phyloP scores from a whole-genome alignment of 2,797 vertebrate species.

The Taeniopygia guttata region DNA sequence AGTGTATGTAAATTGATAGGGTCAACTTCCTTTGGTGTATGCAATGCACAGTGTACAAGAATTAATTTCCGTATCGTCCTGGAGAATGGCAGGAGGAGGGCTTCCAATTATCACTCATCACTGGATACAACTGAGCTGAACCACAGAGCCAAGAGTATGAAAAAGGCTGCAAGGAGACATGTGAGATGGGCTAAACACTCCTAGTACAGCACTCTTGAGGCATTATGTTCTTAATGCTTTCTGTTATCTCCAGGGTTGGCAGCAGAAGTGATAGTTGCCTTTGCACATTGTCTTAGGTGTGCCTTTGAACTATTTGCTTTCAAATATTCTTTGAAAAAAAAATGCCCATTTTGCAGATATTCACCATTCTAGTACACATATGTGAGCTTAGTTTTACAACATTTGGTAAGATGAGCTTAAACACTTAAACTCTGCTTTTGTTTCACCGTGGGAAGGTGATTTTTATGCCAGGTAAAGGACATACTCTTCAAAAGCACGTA shows the following conservation, averaged over 20 bases:
- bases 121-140: constrained; percentile 11
- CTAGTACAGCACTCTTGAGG: background rate
- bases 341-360: background rate
- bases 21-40: constrained; percentile 71
- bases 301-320: background rate
- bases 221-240: background rate
- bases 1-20: constrained; percentile 79
- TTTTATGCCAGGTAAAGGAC: background rate
- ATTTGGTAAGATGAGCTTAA: background rate
- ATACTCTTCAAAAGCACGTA: background rate
- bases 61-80: constrained; percentile 75
- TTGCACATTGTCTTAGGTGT: background rate
- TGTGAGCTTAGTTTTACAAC: background rate
- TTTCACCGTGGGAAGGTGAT: background rate
- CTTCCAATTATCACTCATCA: constrained; percentile 59
- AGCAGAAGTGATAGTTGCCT: background rate
- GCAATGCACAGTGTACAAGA: constrained; percentile 69
- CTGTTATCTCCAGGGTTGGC: background rate
- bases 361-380: background rate
- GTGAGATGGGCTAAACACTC: background rate
- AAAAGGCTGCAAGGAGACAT: background rate
- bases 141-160: background rate
- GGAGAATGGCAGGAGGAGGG: constrained; percentile 58
- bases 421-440: background rate
- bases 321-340: background rate